Base-by-base conservation (phyloP, 2,888 invertebrate species). In the Plemyria rubiginata region DNA sequence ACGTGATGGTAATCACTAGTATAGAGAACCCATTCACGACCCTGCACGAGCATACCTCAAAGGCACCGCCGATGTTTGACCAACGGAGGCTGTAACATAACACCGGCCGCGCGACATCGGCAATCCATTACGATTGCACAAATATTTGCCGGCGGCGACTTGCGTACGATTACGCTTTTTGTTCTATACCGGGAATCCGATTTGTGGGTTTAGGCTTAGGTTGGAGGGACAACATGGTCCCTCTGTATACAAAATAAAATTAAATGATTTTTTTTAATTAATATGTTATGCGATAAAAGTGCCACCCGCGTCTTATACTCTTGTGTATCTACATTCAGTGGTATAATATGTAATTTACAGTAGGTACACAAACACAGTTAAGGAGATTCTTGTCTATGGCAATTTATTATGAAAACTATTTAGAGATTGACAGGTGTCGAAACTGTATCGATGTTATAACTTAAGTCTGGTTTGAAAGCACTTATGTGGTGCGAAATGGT, bases 91-190 rank as follows among this genome's bases (percentile, higher is more conserved):
- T 77, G 86, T 80, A 86, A 86, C 76, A 76, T 76, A 75, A 86
- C 76, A 81, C 80, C 77, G 71, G 73, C 70, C 78, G 76, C 72
- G 80, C 79, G 75, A 87, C 86, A 86, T 66, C 81, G 80, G 84
- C 86, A 85, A 85, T 86, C 87, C 87, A 86, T 87, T 87, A 87
- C 84, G 63, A 50, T 59, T 63, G 80, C 74, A 74, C 79, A 78
- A 81, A 81, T 83, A 80, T 84, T 84, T 81, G 77, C 75, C 65
- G 73, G 54, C 70, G 71, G 74, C 69, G 75, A 78, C 74, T 80
- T 79, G 79, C 81, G 77, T 76, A 74, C 76, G 81, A 80, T 79
- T 81, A 81, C 76, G 80, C 74, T 62, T 73, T 74, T 73, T 78
- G 78, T 76, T 76, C 75, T 73, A 59, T 56, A 57, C 65, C 43